Base-by-base conservation (phyloP, 2,888 invertebrate genomes). In the Polymixis flavicincta region DNA sequence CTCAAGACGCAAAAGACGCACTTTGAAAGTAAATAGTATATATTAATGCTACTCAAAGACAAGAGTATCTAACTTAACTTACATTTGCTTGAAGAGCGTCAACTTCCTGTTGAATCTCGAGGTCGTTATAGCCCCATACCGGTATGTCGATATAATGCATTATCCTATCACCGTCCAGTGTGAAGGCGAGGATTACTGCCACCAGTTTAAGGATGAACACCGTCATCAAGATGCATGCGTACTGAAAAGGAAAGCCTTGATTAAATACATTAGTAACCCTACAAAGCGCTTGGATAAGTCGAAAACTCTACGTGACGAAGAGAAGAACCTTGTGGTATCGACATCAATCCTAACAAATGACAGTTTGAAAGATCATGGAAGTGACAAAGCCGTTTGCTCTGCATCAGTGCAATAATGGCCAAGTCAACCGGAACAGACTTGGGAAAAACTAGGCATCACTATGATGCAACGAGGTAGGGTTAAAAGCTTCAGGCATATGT, bases 181-280 rank as follows among this genome's bases (percentile, higher is more conserved):
- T 94, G 81, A 96, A 94, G 0, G 95, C 92, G 22, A 96, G 81
- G 45, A 95, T 92, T 7, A 96, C 95, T 25, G 94, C 90, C 4
- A 92, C 91, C 84, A 96, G 72, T 80, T 95, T 94, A 42, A 93
- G 74, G 2, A 95, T 88, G 22, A 96, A 89, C 61, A 95, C 92
- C 57, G 93, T 54, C 25, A 91, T 78, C 75, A 96, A 85, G 73
- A 96, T 90, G 11, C 93, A 80, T 1, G 95, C 96, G 75, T 96
- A 96, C 96, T 96, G 94, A 70, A 94, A 92, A 8, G 78, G 32
- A 84, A 78, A 80, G 0, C 0, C 13, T 57, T 68, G 7, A n/a
- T 79, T 50, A 71, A 25, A 61, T 55, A 28, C 13, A 0, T 11
- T 28, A 13, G 19, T 7, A 28, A 45, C 19, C 25, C 19, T 28